Base-by-base conservation (phyloP, 2,113 vertebrate species). In the Ptychochromis oligacanthus region DNA sequence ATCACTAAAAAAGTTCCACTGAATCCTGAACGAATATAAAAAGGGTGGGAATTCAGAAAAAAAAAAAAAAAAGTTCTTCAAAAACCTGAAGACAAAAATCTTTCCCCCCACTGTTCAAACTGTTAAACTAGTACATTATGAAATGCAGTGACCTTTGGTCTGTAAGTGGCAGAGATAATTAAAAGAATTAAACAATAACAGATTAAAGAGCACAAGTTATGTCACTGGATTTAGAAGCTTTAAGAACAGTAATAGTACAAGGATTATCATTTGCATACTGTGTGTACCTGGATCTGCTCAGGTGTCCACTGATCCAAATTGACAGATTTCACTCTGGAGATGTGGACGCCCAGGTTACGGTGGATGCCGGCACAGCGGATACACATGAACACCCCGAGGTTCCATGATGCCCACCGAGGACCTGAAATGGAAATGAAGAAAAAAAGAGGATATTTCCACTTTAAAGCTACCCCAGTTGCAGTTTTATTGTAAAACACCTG, bases 351-450 rank as follows among this genome's bases (percentile, higher is more conserved):
- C 90, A 99, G 96, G 95, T 99, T 99, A 82, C 98, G 96, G 95
- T 99, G 98, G 94, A 99, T 99, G 84, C 98, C 98, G 77, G 98
- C 98, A 92, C 98, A 99, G 94, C 98, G 96, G 95, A 99, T 99
- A 84, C 98, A 99, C 96, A 99, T 99, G 95, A 99, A 99, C 79
- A 99, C 97, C 49, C 98, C 98, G 1, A 99, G 97, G 92, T 99
- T 99, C 98, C 98, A 99, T 81, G 98, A 98, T 15, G 98, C 98
- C 98, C 98, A 99, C 92, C 98, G 96, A 85, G 98, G 98, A 94
- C 98, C 98, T 99, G 92, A 22, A 49, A 28, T 1, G 0, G 92
- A 10, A 36, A 82, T 3, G 17, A 57, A 75, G 8, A 60, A 49
- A 2, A n/a, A 54, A 28, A 15, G 17, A 43, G 13, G 55, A 52